Evolutionary conservation across 2,113 vertebrate species (phyloP).

Genomic region (Gobio gobio): DNA sequence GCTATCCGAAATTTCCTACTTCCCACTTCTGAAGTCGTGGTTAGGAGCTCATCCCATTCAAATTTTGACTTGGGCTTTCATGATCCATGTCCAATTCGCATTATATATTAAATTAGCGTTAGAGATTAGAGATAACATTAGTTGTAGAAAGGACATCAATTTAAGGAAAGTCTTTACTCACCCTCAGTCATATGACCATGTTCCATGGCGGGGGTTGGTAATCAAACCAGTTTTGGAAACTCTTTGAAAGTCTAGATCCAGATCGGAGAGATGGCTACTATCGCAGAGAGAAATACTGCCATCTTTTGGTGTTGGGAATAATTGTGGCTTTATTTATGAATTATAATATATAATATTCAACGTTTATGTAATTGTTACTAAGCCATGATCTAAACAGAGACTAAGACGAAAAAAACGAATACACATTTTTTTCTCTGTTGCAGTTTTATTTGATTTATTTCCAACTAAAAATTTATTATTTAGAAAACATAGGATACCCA

Average conservation of each 20-base stretch:
- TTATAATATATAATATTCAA: neutral
- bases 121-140: no score
- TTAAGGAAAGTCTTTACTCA: no score
- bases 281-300: conserved; percentile 39
- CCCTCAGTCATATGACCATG: no score
- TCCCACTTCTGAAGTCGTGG: no score
- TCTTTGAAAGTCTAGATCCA: neutral
- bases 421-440: neutral
- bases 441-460: conserved; percentile 48
- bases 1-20: no score
- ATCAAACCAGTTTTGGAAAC: no score
- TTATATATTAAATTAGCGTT: no score
- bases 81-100: no score
- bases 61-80: no score
- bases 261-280: neutral
- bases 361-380: neutral
- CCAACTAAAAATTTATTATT: conserved; percentile 36
- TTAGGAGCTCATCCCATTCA: no score
- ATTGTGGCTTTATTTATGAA: neutral
- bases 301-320: conserved; percentile 33
- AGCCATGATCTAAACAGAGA: neutral
- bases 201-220: no score
- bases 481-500: conserved; percentile 43
- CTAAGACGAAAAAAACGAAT: neutral
- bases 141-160: no score